These are phyloP conservation scores for Platyscapa corneri DNA, from an alignment of 1,140 invertebrate species.

Conservation along the genomic window DNA sequence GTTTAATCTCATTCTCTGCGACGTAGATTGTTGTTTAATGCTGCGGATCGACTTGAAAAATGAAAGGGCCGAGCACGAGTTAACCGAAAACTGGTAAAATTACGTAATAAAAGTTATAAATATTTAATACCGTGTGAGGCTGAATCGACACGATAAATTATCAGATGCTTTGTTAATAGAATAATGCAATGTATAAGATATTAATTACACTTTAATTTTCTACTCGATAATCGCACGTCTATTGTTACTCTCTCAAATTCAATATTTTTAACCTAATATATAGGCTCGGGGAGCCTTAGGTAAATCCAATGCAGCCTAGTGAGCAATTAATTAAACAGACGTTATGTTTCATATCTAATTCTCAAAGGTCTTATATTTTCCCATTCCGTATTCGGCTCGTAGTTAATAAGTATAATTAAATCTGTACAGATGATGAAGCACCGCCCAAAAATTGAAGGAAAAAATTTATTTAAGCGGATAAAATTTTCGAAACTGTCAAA, in stretches of 20 bases:
- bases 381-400: background rate
- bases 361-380: background rate
- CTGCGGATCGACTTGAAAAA: background rate
- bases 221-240: background rate
- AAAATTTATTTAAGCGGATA: background rate
- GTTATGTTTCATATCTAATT: background rate
- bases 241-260: background rate
- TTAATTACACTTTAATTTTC: background rate
- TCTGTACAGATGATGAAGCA: background rate
- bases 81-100: background rate
- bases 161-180: background rate
- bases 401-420: background rate
- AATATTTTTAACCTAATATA: background rate
- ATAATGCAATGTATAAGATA: background rate
- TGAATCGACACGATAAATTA: background rate
- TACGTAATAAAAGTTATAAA: background rate
- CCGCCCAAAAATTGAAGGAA: background rate
- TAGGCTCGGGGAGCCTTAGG: background rate
- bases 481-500: background rate
- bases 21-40: background rate
- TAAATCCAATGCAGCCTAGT: background rate
- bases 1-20: background rate
- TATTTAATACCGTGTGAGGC: background rate
- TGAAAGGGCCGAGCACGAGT: too few relatives aligned
- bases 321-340: background rate